phyloP scores from a whole-genome alignment of 2,113 vertebrate species.

The Cariama cristata region DNA sequence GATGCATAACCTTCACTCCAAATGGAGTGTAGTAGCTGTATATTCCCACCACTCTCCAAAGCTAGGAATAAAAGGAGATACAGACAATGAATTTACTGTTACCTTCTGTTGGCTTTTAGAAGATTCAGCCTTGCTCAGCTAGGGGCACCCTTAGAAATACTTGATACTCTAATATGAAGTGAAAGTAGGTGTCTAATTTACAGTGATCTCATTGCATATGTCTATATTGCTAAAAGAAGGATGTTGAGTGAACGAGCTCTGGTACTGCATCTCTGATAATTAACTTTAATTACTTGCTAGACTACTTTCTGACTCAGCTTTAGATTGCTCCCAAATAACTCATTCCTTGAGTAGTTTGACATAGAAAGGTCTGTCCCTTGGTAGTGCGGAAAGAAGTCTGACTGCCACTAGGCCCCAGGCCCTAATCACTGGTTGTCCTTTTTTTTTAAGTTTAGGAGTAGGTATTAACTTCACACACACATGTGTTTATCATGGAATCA shows the following conservation, averaged over 20 bases:
- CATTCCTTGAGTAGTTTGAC: not conserved
- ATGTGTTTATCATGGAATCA: not conserved
- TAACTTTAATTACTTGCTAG: not conserved
- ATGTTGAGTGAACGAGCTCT: not conserved
- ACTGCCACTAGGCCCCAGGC: not conserved
- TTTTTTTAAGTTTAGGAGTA: not conserved
- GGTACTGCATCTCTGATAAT: not conserved
- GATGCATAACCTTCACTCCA: not conserved
- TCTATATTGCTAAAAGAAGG: not conserved
- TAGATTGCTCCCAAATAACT: not conserved
- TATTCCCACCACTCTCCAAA: not conserved
- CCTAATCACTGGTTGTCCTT: not conserved
- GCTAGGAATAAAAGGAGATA: not conserved
- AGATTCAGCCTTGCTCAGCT: not conserved
- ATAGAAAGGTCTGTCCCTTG: not conserved
- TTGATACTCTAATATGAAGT: not conserved
- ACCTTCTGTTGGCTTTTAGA: not conserved
- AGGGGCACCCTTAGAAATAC: not conserved
- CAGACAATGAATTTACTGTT: not conserved
- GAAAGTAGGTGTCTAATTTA: not conserved
- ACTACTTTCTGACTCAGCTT: not conserved
- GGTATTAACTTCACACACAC: not conserved
- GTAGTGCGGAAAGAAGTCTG: not conserved
- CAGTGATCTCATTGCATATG: not conserved
- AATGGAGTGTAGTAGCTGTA: not conserved